phyloP scores from a whole-genome alignment of 2,113 vertebrate genomes.

The Zonotrichia leucophrys region DNA sequence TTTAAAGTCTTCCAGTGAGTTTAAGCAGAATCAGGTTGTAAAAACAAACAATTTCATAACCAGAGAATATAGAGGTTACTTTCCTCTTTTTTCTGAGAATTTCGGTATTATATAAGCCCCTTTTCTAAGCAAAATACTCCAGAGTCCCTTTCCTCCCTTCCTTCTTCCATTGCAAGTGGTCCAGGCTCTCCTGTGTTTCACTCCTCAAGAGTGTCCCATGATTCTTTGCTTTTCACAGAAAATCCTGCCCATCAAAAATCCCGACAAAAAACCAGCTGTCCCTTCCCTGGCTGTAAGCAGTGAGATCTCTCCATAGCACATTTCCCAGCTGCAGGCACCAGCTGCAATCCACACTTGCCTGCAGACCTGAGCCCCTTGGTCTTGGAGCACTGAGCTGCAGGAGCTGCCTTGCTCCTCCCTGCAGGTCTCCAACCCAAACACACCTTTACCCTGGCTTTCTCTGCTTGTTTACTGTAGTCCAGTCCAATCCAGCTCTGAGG shows the following conservation, averaged over 20 bases:
- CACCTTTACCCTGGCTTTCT: neutral
- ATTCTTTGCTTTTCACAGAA: neutral
- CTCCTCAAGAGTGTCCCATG: neutral
- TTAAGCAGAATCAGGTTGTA: neutral
- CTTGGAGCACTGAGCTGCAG: neutral
- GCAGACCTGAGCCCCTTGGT: neutral
- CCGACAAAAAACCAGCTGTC: neutral
- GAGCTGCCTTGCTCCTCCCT: neutral
- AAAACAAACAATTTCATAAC: neutral
- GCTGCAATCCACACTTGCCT: neutral
- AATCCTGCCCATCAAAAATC: neutral
- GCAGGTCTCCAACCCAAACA: neutral
- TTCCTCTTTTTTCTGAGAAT: neutral
- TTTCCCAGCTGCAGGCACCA: neutral
- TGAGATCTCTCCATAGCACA: neutral
- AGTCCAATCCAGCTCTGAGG: neutral
- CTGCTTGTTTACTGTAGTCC: neutral
- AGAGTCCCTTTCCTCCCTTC: neutral
- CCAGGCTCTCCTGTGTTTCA: neutral
- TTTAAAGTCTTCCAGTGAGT: neutral
- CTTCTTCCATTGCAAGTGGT: neutral
- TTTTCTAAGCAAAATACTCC: neutral
- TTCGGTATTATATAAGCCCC: neutral
- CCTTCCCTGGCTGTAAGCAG: neutral
- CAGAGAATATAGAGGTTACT: neutral